phyloP scores from a whole-genome alignment of 2,888 invertebrate genomes.

The Allygus modestus region DNA sequence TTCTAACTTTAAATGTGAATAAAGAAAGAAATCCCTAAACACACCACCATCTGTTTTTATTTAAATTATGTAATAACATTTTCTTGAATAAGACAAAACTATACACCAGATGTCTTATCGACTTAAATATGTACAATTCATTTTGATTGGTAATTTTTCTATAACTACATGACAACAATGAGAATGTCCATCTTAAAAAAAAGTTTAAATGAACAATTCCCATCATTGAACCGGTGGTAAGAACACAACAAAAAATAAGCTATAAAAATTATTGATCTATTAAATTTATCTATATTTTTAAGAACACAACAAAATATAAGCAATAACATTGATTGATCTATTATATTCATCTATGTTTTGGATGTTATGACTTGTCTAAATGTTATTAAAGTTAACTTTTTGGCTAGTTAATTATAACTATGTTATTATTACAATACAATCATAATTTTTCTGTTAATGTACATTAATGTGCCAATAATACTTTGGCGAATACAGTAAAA shows the following conservation, averaged over 20 bases:
- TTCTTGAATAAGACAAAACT: slow-evolving; percentile 7
- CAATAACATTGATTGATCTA: too few relatives aligned
- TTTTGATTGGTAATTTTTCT: slow-evolving; percentile 30
- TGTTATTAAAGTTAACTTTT: too few relatives aligned
- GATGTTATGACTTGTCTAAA: too few relatives aligned
- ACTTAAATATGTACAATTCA: slow-evolving; percentile 39
- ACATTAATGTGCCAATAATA: too few relatives aligned
- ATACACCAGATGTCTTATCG: slow-evolving; percentile 13
- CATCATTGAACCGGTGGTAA: slow-evolving; percentile 20
- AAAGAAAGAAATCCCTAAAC: slow-evolving; percentile 33
- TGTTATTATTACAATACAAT: too few relatives aligned
- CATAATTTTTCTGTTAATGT: too few relatives aligned
- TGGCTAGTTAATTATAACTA: too few relatives aligned
- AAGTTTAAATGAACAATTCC: neutral
- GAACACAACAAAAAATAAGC: neutral
- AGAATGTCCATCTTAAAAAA: slow-evolving; percentile 15
- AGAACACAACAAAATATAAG: neutral
- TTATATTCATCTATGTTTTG: too few relatives aligned
- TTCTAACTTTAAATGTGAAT: slow-evolving; percentile 33
- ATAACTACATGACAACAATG: slow-evolving; percentile 19
- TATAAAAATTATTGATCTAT: too few relatives aligned
- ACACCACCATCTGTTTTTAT: slow-evolving; percentile 22
- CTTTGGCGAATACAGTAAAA: too few relatives aligned
- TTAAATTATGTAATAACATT: neutral
- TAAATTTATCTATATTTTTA: too few relatives aligned